Percentiles rank a stretch among this genome's conserved stretches.
Conservation (phyloP, 2,888 invertebrate genomes). For the Heliconius charithonia region DNA sequence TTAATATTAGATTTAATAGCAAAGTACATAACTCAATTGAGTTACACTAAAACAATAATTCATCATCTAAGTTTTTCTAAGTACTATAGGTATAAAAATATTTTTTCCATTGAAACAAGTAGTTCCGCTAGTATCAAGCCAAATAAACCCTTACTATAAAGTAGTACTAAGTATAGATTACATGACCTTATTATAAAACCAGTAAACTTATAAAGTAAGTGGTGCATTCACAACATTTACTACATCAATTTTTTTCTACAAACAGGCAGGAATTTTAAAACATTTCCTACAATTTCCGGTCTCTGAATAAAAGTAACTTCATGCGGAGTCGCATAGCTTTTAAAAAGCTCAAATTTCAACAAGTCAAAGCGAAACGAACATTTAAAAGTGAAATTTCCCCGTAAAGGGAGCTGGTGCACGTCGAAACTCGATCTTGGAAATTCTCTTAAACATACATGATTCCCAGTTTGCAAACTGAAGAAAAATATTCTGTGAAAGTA, state of each 20-base stretch:
- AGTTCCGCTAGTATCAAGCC: no score
- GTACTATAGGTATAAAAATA: no score
- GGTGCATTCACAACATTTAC: not conserved
- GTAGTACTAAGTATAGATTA: not conserved
- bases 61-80: no score
- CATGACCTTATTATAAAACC: not conserved
- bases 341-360: constrained; percentile 38
- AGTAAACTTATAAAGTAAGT: not conserved
- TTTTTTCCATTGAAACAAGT: no score
- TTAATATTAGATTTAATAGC: no score
- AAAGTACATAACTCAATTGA: no score
- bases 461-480: constrained; percentile 61
- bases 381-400: constrained; percentile 47
- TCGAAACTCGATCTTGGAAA: constrained; percentile 56
- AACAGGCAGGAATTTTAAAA: constrained; percentile 16
- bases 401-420: constrained; percentile 49
- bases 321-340: constrained; percentile 32
- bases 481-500: constrained; percentile 70
- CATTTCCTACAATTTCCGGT: constrained; percentile 22
- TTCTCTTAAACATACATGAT: constrained; percentile 66
- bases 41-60: no score
- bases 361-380: constrained; percentile 45
- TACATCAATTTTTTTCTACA: constrained; percentile 8
- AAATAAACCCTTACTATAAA: not conserved
- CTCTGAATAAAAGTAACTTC: constrained; percentile 24